Percentiles rank a stretch among this genome's conserved stretches.
Conservation (phyloP, 2,888 invertebrate species). For the Aporophyla lueneburgensis region DNA sequence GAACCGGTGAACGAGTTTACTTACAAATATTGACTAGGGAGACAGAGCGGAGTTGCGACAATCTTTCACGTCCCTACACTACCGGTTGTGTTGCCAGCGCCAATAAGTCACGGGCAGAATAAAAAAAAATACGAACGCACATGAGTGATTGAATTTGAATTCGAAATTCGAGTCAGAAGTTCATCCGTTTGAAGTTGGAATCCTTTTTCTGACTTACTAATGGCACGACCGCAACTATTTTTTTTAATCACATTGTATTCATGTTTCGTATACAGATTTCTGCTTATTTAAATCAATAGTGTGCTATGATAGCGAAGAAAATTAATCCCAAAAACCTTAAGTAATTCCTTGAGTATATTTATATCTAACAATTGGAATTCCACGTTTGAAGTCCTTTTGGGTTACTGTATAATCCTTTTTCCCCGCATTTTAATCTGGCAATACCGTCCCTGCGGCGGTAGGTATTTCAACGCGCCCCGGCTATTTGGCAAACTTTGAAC, state of each 20-base stretch:
- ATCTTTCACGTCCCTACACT: conserved; percentile 56
- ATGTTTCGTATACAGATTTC: background rate
- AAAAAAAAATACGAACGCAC: conserved; percentile 32
- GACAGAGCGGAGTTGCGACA: conserved; percentile 51
- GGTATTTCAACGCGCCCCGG: conserved; percentile 21
- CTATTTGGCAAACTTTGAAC: conserved; percentile 59
- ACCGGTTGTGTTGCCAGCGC: conserved; percentile 44
- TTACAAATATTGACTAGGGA: conserved; percentile 68
- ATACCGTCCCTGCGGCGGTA: conserved; percentile 26
- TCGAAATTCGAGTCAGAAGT: conserved; percentile 27
- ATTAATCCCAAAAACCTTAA: background rate
- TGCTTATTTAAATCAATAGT: background rate
- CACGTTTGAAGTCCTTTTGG: background rate
- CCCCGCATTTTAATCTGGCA: conserved; percentile 29
- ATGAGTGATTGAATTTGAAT: conserved; percentile 42
- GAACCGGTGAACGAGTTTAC: conserved; percentile 62
- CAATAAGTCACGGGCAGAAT: conserved; percentile 50
- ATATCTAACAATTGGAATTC: background rate
- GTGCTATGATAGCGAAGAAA: background rate
- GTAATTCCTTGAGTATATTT: background rate
- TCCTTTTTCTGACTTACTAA: background rate
- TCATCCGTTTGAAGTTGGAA: conserved; percentile 2
- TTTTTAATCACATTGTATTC: background rate
- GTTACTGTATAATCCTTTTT: background rate
- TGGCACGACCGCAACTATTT: background rate